phyloP scores from a whole-genome alignment of 2,113 vertebrate genomes.

The Eudyptes chrysolophus region DNA sequence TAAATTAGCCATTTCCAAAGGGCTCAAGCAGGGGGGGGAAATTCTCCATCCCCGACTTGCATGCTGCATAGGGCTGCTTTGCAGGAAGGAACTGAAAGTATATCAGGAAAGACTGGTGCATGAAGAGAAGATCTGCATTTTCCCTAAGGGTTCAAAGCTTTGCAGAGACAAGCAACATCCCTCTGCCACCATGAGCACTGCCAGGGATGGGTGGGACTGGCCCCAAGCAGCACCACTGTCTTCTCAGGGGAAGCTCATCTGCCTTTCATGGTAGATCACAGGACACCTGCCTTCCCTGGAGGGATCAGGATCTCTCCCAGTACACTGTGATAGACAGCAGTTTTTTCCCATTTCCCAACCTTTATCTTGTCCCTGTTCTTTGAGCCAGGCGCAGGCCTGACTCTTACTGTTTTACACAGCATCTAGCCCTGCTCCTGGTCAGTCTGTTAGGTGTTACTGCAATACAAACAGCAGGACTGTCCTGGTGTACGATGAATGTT shows the following conservation, averaged over 20 bases:
- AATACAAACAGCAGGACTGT: neutral
- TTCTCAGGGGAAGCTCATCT: neutral
- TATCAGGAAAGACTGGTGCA: neutral
- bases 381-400: neutral
- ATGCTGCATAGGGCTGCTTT: neutral
- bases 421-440: neutral
- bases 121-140: neutral
- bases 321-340: too few relatives aligned
- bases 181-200: neutral
- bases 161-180: neutral
- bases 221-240: neutral
- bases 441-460: neutral
- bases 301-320: neutral
- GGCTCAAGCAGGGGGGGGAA: neutral
- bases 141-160: neutral
- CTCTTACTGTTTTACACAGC: neutral
- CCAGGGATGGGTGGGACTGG: neutral
- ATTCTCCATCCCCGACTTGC: neutral
- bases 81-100: neutral
- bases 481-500: neutral
- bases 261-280: neutral
- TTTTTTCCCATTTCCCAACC: neutral
- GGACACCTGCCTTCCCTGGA: neutral
- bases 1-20: slow-evolving; percentile 28
- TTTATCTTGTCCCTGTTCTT: neutral